phyloP scores from a whole-genome alignment of 2,888 invertebrate species.

The Drosophila falleni region DNA sequence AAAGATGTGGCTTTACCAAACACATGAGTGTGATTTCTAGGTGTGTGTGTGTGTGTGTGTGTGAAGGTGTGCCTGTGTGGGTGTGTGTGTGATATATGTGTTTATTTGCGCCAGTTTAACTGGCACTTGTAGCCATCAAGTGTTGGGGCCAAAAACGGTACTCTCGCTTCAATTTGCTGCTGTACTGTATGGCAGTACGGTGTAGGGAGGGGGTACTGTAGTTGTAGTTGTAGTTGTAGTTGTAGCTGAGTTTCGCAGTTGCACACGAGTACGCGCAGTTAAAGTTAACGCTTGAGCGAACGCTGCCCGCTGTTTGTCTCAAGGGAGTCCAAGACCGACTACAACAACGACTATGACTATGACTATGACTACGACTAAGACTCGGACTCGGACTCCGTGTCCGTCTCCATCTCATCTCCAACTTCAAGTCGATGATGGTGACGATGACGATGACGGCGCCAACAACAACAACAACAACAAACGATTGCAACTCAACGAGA shows the following conservation, averaged over 20 bases:
- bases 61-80: slow-evolving; percentile 17
- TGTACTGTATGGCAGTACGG: slow-evolving; percentile 13
- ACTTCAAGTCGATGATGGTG: slow-evolving; percentile 29
- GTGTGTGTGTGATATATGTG: slow-evolving; percentile 26
- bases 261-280: slow-evolving; percentile 60
- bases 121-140: slow-evolving; percentile 52
- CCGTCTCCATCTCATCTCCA: background rate
- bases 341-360: background rate
- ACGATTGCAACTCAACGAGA: slow-evolving; percentile 65
- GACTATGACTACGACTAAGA: background rate
- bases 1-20: slow-evolving; percentile 17
- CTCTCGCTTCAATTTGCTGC: slow-evolving; percentile 48
- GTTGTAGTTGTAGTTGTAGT: slow-evolving; percentile 9
- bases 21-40: slow-evolving; percentile 1
- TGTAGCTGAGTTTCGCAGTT: slow-evolving; percentile 39
- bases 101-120: slow-evolving; percentile 45
- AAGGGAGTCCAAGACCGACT: slow-evolving; percentile 21
- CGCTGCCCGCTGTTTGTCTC: slow-evolving; percentile 30
- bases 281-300: slow-evolving; percentile 61
- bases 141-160: slow-evolving; percentile 52
- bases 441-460: slow-evolving; percentile 19
- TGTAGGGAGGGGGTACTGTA: background rate
- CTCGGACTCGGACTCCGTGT: slow-evolving; percentile 1
- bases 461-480: too few species aligned
- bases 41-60: background rate